Conservation (phyloP, 2,888 invertebrate species). For the Tethea ocularis region DNA sequence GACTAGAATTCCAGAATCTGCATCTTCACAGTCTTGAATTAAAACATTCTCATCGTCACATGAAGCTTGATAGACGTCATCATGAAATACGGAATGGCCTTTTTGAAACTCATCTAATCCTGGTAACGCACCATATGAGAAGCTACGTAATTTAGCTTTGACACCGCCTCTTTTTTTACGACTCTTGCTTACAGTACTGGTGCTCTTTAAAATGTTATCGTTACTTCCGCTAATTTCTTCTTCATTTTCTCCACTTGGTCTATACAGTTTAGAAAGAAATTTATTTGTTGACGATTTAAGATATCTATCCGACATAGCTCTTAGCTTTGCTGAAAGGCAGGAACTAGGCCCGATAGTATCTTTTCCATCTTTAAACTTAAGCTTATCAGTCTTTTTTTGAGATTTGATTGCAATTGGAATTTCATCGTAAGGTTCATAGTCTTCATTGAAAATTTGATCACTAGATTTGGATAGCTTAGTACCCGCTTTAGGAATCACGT, state of each 20-base stretch:
- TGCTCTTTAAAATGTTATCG: constrained; percentile 61
- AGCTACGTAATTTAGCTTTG: constrained; percentile 86
- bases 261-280: constrained; percentile 87
- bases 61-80: constrained; percentile 79
- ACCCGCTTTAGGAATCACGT: constrained; percentile 72
- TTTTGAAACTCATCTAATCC: constrained; percentile 88
- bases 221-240: constrained; percentile 50
- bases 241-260: constrained; percentile 69
- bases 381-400: constrained; percentile 79
- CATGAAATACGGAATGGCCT: constrained; percentile 85
- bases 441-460: constrained; percentile 81
- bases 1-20: constrained; percentile 90
- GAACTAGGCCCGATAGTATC: constrained; percentile 82
- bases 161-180: constrained; percentile 72
- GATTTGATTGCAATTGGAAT: constrained; percentile 59
- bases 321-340: constrained; percentile 87
- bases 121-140: constrained; percentile 89
- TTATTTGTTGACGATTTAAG: constrained; percentile 87
- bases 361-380: constrained; percentile 72
- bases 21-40: constrained; percentile 87
- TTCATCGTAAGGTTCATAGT: constrained; percentile 69
- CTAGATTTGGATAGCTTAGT: constrained; percentile 79
- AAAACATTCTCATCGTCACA: constrained; percentile 82
- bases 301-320: constrained; percentile 89
- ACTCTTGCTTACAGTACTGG: constrained; percentile 59